Conservation (phyloP, 2,797 vertebrate species). For the Anguilla pacifica region DNA sequence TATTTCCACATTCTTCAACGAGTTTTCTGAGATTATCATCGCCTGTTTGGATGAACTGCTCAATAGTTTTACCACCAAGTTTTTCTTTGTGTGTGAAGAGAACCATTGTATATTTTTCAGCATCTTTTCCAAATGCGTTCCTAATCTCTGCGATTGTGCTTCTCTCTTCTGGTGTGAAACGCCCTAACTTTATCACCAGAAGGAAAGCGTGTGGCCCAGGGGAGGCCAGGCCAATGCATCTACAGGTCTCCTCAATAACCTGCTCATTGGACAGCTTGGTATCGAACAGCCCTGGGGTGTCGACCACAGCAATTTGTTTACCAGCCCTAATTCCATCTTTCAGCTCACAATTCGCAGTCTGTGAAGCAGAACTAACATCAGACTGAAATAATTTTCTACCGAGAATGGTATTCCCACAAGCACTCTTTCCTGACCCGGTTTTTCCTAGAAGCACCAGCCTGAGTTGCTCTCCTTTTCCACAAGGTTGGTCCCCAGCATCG, state of each 20-base stretch:
- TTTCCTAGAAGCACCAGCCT: background rate
- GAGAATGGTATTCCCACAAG: slow-evolving; percentile 1
- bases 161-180: slow-evolving; percentile 33
- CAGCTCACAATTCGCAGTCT: slow-evolving; percentile 10
- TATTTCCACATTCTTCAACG: background rate
- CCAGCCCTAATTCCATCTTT: background rate
- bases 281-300: slow-evolving; percentile 39
- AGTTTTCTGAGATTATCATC: background rate
- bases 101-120: slow-evolving; percentile 35
- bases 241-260: slow-evolving; percentile 12
- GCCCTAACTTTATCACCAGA: slow-evolving; percentile 34
- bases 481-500: background rate
- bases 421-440: background rate
- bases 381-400: background rate
- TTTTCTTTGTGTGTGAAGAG: slow-evolving; percentile 40
- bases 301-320: slow-evolving; percentile 27
- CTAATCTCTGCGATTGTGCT: slow-evolving; percentile 26
- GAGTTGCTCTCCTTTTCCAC: background rate
- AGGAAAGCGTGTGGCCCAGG: slow-evolving; percentile 40
- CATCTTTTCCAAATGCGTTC: slow-evolving; percentile 33
- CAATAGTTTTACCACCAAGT: slow-evolving; percentile 15
- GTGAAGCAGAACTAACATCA: background rate
- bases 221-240: slow-evolving; percentile 29
- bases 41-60: background rate
- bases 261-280: slow-evolving; percentile 17